Evolutionary conservation across 2,113 vertebrate genomes (phyloP), one percentile per base, ranked within the genome.

Genomic region (Indri indri): DNA sequence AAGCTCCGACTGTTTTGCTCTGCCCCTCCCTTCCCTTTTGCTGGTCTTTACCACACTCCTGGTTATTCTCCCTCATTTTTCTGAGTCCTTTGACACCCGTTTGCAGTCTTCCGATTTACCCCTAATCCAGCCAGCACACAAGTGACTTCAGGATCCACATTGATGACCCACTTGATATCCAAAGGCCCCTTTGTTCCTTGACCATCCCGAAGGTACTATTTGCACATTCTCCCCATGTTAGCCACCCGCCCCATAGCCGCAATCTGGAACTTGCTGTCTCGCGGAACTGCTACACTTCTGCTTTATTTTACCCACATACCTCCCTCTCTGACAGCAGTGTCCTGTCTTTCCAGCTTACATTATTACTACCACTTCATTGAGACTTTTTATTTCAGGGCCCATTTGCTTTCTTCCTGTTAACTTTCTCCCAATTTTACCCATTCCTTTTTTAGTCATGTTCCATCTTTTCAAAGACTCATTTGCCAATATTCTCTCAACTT

Each of bases 351-450:
- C 42, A 10, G 13, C 25, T 47, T 42, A 25, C 0, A 0, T 45
- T 57, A 12, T 34, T 57, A 34, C 47, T n/a, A 2, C 27, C 8
- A 8, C 30, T 63, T 83, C 13, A 27, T 8, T 10, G 52, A 79
- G 32, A 70, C 68, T 4, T n/a, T 52, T 54, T 37, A 16, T 66
- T 30, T 83, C 42, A 6, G 65, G 32, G 25, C 70, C 45, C 45
- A 8, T 71, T 79, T 95, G 32, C 84, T 80, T 82, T 84, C 52
- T 89, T 50, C 20, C 13, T 87, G 9, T 59, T 70, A 76, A 87
- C 71, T 50, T 83, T 40, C 18, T 80, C 65, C 37, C 50, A 40
- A 27, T 40, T 59, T 91, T 66, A 34, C 8, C 57, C 27, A 45
- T 88, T 70, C 45, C 37, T 37, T 61, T 66, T 95, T 71, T 40